phyloP scores from a whole-genome alignment of 2,888 invertebrate genomes.

The Drosophila stalkeri region DNA sequence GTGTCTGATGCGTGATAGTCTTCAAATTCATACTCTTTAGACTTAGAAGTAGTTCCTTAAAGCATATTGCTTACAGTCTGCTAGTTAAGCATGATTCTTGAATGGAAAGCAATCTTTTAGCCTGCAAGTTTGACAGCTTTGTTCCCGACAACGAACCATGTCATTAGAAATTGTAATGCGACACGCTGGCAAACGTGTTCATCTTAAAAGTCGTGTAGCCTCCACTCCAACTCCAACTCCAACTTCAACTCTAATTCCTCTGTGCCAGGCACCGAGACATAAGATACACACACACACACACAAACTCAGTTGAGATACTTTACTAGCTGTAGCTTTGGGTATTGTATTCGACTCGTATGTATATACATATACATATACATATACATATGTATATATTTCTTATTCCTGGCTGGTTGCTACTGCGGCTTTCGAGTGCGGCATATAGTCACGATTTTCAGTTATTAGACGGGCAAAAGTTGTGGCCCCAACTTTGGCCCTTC shows the following conservation, averaged over 20 bases:
- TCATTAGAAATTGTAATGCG: slow-evolving; percentile 80
- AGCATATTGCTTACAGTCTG: not conserved
- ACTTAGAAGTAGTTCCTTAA: not conserved
- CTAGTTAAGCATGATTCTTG: slow-evolving; percentile 20
- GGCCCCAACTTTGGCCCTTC: slow-evolving; percentile 40
- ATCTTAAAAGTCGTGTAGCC: slow-evolving; percentile 67
- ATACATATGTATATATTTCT: slow-evolving; percentile 36
- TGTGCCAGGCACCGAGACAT: slow-evolving; percentile 19
- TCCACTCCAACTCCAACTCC: not conserved
- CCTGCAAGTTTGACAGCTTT: slow-evolving; percentile 54
- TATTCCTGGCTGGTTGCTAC: slow-evolving; percentile 31
- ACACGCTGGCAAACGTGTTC: slow-evolving; percentile 74
- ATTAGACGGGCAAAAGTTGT: slow-evolving; percentile 69
- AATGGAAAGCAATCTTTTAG: slow-evolving; percentile 35
- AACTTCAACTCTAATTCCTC: slow-evolving; percentile 7
- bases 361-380: slow-evolving; percentile 18
- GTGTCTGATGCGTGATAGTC: not conserved
- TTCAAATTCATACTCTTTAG: not conserved
- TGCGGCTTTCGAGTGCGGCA: slow-evolving; percentile 67
- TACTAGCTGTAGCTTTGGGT: slow-evolving; percentile 32
- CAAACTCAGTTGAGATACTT: slow-evolving; percentile 48
- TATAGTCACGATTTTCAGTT: slow-evolving; percentile 81
- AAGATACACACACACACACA: slow-evolving; percentile 37
- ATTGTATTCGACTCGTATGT: slow-evolving; percentile 39
- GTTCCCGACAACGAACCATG: slow-evolving; percentile 53